Base-by-base conservation (phyloP, 2,888 invertebrate genomes). In the Philaethria dido region DNA sequence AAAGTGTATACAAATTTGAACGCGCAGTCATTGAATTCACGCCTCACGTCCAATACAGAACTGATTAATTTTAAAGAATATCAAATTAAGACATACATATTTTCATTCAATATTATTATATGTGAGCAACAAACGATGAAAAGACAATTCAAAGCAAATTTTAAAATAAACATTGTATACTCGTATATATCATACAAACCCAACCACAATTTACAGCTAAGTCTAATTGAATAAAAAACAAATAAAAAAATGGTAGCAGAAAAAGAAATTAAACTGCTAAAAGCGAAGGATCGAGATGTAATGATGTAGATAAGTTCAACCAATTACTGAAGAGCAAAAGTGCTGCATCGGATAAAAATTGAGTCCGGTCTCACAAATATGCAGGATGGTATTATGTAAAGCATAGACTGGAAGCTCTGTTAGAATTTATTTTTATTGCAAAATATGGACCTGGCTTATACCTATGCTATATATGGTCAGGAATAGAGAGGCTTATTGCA, bases 271-370 rank as follows among this genome's bases (percentile, higher is more conserved):
- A 87, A 89, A 78, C 79, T 76, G 72, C 82, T 80, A 82, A 86
- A 87, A 85, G 87, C 85, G 82, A 85, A 86, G 80, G 87, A 83
- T 84, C 84, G 84, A 87, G 92, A 92, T 92, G 90, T 92, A 92
- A 92, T 91, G 92, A 89, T 82, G 84, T 80, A 90, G 92, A 92
- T 92, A 92, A 88, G 84, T 89, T 85, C 83, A 86, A 89, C 89
- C 92, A 92, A 92, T 92, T 92, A 92, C 91, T 84, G 81, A 81
- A 79, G 81, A 81, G 81, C 80, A 82, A 82, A 85, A 88, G 81
- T 87, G 91, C 92, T 87, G 89, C 88, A 87, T 91, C 76, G 83
- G 82, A 87, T 86, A 85, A 86, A 88, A 91, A 89, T 86, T 85
- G 85, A 84, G 84, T 84, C 80, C 81, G 75, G 77, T 69, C 70